Evolutionary conservation across 2,113 vertebrate species (phyloP).

Genomic region (Pomatostomus ruficeps): DNA sequence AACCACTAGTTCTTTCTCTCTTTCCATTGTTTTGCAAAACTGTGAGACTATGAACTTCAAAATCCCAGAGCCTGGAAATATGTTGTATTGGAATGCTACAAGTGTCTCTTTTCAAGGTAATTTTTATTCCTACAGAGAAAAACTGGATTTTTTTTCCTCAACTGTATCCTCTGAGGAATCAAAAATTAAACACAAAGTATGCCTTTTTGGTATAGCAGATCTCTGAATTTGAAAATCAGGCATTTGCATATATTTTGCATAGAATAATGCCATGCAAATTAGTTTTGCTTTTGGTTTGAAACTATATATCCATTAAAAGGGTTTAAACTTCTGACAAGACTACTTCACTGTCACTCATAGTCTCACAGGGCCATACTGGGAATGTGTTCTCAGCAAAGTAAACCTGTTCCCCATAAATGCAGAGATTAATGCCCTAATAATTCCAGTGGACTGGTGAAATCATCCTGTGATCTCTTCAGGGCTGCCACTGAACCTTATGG

Average conservation of each 20-base stretch:
- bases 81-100: not conserved
- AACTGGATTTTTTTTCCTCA: not conserved
- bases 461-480: not conserved
- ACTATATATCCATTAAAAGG: not conserved
- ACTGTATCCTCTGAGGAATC: not conserved
- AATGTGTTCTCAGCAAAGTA: not conserved
- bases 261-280: not conserved
- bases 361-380: not conserved
- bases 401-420: not conserved
- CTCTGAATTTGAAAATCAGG: not conserved
- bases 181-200: not conserved
- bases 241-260: not conserved
- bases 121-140: not conserved
- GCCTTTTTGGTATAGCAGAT: not conserved
- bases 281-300: not conserved
- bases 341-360: not conserved
- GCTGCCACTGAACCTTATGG: not conserved
- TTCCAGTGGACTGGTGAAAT: not conserved
- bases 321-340: not conserved
- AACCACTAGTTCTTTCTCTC: not conserved
- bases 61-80: not conserved
- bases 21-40: not conserved
- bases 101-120: not conserved
- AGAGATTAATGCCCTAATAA: not conserved
- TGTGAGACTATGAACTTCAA: not conserved